Evolutionary conservation across 2,888 invertebrate genomes (phyloP).

Genomic region (Atherix ibis): DNA sequence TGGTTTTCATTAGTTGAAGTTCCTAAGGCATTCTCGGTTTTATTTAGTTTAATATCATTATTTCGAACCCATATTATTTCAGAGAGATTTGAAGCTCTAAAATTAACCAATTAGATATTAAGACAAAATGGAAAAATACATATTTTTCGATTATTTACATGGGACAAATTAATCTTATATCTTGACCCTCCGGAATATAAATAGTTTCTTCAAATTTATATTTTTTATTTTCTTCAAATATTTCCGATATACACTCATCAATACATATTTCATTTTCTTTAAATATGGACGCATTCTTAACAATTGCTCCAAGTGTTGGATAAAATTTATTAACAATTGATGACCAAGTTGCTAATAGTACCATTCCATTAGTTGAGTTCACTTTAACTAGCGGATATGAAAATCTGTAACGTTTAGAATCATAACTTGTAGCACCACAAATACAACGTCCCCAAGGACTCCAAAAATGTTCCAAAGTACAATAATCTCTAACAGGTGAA

Average conservation of each 20-base stretch:
- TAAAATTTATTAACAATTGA: slow-evolving; percentile 4
- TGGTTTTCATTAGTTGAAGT: slow-evolving; percentile 4
- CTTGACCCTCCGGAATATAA: slow-evolving; percentile 6
- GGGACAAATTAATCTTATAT: slow-evolving; percentile 5
- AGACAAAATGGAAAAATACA: too few relatives aligned
- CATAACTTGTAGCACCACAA: slow-evolving; percentile 7
- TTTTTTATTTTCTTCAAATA: slow-evolving; percentile 6
- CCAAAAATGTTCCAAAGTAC: slow-evolving; percentile 6
- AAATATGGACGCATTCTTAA: slow-evolving; percentile 5
- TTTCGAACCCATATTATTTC: slow-evolving; percentile 8
- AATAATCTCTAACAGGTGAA: slow-evolving; percentile 5
- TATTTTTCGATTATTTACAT: too few relatives aligned
- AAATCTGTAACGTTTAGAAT: slow-evolving; percentile 4
- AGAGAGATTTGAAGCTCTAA: slow-evolving; percentile 3
- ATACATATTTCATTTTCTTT: slow-evolving; percentile 6
- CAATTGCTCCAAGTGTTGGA: slow-evolving; percentile 3
- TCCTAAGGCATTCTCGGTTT: slow-evolving; percentile 5
- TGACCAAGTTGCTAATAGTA: slow-evolving; percentile 6
- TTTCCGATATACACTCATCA: slow-evolving; percentile 7
- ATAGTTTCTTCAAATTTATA: slow-evolving; percentile 6
- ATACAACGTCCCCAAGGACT: slow-evolving; percentile 5
- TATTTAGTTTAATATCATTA: slow-evolving; percentile 4
- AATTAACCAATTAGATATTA: too few relatives aligned
- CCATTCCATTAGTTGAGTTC: slow-evolving; percentile 3
- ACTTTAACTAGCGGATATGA: slow-evolving; percentile 6